These are phyloP conservation scores for Clamator glandarius DNA, from an alignment of 2,797 vertebrate genomes.

Conservation along the genomic window DNA sequence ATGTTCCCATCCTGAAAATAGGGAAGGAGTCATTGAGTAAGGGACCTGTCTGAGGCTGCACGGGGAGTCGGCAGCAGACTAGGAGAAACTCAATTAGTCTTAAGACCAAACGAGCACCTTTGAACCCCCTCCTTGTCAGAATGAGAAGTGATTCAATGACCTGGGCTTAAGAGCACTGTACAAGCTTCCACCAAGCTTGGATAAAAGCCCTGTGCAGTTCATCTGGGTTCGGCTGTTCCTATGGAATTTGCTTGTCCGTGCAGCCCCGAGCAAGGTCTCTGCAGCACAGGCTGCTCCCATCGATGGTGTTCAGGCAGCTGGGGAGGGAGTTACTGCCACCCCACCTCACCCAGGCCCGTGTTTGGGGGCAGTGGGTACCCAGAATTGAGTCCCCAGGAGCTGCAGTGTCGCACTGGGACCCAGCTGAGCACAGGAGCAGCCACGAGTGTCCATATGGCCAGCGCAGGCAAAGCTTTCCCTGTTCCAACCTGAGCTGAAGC, in stretches of 20 bases:
- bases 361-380: neutral
- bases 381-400: neutral
- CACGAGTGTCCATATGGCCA: accelerated
- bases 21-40: neutral
- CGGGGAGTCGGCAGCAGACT: too few relatives aligned
- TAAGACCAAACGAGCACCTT: neutral
- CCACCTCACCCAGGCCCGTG: neutral
- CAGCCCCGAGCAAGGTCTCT: neutral
- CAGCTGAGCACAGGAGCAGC: neutral
- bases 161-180: neutral
- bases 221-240: conserved; percentile 25
- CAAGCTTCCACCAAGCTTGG: neutral
- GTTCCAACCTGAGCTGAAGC: neutral
- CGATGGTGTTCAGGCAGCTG: neutral
- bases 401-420: neutral
- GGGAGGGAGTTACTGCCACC: neutral
- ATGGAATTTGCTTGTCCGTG: neutral
- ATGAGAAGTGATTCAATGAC: neutral
- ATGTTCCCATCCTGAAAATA: neutral
- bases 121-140: neutral
- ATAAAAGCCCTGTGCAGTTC: neutral
- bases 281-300: neutral
- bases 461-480: neutral
- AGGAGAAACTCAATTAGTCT: neutral
- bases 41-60: neutral